Conservation (phyloP, 2,113 vertebrate genomes). For the Hemiprocne comata region DNA sequence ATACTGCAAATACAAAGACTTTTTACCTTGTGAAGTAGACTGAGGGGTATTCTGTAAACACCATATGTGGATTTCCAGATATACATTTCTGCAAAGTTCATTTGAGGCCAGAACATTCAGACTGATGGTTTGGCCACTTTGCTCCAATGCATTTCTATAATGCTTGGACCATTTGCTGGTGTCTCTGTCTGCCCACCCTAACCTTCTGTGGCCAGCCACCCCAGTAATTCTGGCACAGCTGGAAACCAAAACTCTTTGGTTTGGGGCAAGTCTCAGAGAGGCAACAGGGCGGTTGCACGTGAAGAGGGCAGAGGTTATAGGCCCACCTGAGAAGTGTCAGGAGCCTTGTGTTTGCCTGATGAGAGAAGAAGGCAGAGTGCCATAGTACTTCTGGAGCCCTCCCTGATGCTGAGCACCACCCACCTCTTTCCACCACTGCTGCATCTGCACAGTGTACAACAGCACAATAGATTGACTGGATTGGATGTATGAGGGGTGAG, state of each 20-base stretch:
- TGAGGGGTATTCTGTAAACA: background rate
- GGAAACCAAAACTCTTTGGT: background rate
- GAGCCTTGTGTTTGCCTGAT: background rate
- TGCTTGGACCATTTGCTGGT: background rate
- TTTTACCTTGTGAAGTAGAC: background rate
- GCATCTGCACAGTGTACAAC: background rate
- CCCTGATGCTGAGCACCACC: background rate
- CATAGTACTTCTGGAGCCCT: background rate
- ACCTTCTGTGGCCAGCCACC: background rate
- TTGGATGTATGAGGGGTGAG: background rate
- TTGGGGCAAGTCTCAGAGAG: background rate
- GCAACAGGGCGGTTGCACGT: background rate
- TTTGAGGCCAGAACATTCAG: background rate
- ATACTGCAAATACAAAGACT: background rate
- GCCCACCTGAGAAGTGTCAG: background rate
- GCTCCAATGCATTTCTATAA: background rate
- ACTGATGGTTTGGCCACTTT: background rate
- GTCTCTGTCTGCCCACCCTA: background rate
- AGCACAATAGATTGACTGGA: rapidly evolving
- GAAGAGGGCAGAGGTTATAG: background rate
- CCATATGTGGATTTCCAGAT: background rate
- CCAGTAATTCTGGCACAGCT: background rate
- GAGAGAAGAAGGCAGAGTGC: background rate
- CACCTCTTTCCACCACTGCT: background rate
- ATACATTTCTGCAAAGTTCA: background rate